Conservation (phyloP, 1,140 invertebrate genomes). For the Drosophila baimaii region DNA sequence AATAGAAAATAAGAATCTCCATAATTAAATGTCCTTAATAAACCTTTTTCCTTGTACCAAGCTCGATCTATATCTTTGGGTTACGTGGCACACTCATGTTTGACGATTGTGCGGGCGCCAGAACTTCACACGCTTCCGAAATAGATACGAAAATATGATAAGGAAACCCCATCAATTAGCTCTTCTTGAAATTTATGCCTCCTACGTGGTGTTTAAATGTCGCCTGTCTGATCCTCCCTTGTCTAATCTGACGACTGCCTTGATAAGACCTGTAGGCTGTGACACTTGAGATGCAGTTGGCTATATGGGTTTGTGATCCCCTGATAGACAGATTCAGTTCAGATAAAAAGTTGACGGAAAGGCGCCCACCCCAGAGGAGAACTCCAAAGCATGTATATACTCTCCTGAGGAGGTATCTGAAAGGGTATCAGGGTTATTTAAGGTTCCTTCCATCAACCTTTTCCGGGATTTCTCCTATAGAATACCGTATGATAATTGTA, state of each 20-base stretch:
- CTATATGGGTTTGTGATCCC: conserved; percentile 1
- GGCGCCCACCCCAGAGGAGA: not conserved
- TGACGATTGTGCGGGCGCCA: not conserved
- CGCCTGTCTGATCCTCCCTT: conserved; percentile 28
- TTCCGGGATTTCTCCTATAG: no score
- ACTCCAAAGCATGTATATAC: not conserved
- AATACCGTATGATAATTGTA: no score
- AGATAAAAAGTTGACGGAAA: not conserved
- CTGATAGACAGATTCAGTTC: conserved; percentile 8
- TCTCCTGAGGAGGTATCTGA: not conserved
- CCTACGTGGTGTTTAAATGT: not conserved
- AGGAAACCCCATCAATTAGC: conserved; percentile 22
- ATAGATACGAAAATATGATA: not conserved
- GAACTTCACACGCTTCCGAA: conserved; percentile 14
- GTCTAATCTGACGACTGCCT: conserved; percentile 23
- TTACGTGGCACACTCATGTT: not conserved
- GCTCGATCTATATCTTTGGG: not conserved
- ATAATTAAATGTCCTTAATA: not conserved
- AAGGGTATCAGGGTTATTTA: no score
- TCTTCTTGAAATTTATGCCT: not conserved
- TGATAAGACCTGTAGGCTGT: conserved; percentile 27
- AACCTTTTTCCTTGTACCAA: not conserved
- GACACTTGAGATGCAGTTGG: not conserved
- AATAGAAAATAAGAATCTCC: not conserved
- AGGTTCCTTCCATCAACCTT: no score